Percentiles rank a stretch among this genome's conserved stretches.
These are phyloP conservation scores for Troides helena DNA, from an alignment of 2,888 invertebrate genomes.

Conservation along the genomic window DNA sequence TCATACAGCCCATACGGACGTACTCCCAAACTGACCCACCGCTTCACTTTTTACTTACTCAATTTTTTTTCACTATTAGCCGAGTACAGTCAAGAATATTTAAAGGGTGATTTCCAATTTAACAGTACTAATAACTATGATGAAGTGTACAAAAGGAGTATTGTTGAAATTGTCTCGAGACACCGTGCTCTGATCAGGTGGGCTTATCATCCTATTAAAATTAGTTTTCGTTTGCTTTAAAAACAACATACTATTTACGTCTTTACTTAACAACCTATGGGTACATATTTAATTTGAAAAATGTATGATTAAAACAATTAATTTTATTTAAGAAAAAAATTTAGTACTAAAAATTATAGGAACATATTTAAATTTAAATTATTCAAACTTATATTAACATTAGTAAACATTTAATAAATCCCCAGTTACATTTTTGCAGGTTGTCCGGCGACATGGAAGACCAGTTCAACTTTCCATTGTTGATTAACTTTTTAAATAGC, in stretches of 20 bases:
- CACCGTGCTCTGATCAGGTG: conserved; percentile 59
- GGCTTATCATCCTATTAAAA: neutral
- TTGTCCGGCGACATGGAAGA: conserved; percentile 43
- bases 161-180: conserved; percentile 48
- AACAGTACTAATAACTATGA: conserved; percentile 36
- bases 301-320: no score
- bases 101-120: neutral
- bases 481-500: conserved; percentile 62
- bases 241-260: no score
- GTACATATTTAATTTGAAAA: no score
- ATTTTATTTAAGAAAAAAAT: neutral
- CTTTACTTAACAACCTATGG: no score
- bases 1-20: no score
- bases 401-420: neutral
- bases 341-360: neutral
- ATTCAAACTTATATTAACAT: neutral
- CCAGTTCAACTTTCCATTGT: conserved; percentile 51
- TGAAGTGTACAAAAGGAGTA: conserved; percentile 40
- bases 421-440: conserved; percentile 29
- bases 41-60: neutral
- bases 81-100: conserved; percentile 5
- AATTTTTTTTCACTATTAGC: conserved; percentile 1
- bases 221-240: no score
- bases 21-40: no score
- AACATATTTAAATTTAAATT: no score